Evolutionary conservation across 2,113 vertebrate genomes (phyloP).

Genomic region (Ramphastos sulfuratus): DNA sequence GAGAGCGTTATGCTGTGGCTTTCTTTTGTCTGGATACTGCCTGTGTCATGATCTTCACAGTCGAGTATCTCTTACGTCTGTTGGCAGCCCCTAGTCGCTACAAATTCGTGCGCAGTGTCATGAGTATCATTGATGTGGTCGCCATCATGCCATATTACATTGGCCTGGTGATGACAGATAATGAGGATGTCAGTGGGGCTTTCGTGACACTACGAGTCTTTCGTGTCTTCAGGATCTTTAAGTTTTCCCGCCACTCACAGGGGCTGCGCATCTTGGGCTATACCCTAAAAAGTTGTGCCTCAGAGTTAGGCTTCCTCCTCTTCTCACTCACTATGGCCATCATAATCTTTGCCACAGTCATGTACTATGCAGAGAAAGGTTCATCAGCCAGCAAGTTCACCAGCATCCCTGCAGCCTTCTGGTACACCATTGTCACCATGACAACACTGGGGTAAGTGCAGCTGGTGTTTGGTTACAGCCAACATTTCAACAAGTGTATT

Average conservation of each 20-base stretch:
- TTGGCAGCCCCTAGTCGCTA: constrained; percentile 91
- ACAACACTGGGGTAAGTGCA: constrained; percentile 95
- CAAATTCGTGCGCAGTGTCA: constrained; percentile 92
- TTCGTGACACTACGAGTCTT: constrained; percentile 97
- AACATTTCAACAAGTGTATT: constrained; percentile 28
- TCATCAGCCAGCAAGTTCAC: constrained; percentile 94
- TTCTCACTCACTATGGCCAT: constrained; percentile 99
- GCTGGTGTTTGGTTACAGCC: constrained; percentile 39
- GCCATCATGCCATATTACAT: constrained; percentile 99
- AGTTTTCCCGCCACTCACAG: constrained; percentile 97
- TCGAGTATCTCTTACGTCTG: constrained; percentile 93
- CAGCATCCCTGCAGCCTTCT: constrained; percentile 97
- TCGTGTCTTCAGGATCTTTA: constrained; percentile 97
- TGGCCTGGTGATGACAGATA: constrained; percentile 95
- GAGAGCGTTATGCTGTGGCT: constrained; percentile 91
- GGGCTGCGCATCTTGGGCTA: constrained; percentile 96
- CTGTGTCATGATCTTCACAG: constrained; percentile 98
- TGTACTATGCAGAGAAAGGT: constrained; percentile 99
- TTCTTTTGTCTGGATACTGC: constrained; percentile 99
- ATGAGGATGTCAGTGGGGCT: constrained; percentile 97
- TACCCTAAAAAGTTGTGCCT: constrained; percentile 97
- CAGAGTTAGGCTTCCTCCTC: constrained; percentile 95
- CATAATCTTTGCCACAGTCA: constrained; percentile 98
- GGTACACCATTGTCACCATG: constrained; percentile 99
- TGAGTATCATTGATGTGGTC: constrained; percentile 97